Conservation (phyloP, 2,797 vertebrate genomes). For the Craterocephalus amniculus region DNA sequence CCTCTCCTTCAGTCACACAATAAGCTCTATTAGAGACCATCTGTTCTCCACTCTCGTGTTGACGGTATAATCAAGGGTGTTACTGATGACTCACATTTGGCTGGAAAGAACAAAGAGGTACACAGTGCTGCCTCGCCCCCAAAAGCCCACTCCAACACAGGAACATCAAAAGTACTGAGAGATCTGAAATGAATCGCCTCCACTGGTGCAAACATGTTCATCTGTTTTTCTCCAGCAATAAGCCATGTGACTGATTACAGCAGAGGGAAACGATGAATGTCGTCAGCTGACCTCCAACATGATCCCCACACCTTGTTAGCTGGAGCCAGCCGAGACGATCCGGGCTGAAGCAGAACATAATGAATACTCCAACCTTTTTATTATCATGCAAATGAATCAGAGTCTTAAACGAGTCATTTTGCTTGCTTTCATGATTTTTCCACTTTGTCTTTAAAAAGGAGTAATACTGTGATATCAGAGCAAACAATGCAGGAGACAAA, state of each 20-base stretch:
- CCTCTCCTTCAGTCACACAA: conserved; percentile 19
- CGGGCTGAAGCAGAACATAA: background rate
- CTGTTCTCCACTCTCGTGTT: conserved; percentile 74
- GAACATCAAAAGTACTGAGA: background rate
- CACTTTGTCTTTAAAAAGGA: background rate
- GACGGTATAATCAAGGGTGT: conserved; percentile 67
- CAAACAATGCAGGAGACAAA: conserved; percentile 7
- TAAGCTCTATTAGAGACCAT: conserved; percentile 74
- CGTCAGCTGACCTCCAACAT: conserved; percentile 41
- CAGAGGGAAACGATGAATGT: conserved; percentile 32
- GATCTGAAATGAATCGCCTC: background rate
- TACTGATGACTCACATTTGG: conserved; percentile 80
- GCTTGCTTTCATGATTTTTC: background rate
- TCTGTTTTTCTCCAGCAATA: background rate
- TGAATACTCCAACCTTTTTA: conserved; percentile 17
- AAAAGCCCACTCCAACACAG: conserved; percentile 3
- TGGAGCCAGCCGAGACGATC: conserved; percentile 9
- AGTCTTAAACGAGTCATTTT: background rate
- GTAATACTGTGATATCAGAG: background rate
- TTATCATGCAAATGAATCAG: conserved; percentile 1
- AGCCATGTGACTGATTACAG: conserved; percentile 14
- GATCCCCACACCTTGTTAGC: conserved; percentile 52
- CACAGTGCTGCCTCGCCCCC: background rate
- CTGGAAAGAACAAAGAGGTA: conserved; percentile 64
- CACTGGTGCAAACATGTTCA: background rate